Evolutionary conservation across 2,888 invertebrate species (phyloP), one percentile per base, ranked within the genome.

Genomic region (Cylindroiulus punctatus): DNA sequence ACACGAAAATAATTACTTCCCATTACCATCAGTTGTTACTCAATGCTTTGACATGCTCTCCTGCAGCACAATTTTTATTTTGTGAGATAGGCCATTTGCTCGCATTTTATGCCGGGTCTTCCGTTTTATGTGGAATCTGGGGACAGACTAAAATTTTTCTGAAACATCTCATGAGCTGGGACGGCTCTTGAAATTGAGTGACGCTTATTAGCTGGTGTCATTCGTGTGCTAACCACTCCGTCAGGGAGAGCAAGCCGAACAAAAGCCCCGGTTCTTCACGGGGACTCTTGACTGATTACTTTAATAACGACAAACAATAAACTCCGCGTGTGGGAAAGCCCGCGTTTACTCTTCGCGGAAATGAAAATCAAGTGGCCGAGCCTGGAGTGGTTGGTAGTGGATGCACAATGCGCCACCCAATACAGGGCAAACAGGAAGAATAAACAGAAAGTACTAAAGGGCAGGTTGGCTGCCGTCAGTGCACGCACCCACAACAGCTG

Each of bases 281-380:
- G 26, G 10, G 65, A 65, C 26, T 65, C 65, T n/a, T n/a, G 52
- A 12, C 2, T 65, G 65, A 65, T 65, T 26, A 65, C 65, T 65
- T 65, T 26, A 65, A 65, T 65, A 65, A 65, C 65, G 26, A n/a
- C 65, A 65, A 65, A 65, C 65, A 65, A 65, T 65, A 12, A 65
- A 65, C 26, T 65, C 65, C 26, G 65, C 26, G 26, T 65, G 12
- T 26, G 65, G 65, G 65, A 65, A 65, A 26, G 65, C 65, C 65
- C 14, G 65, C 65, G 65, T 65, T 65, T 26, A n/a, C 65, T n/a
- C 26, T 65, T 12, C 65, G 26, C 26, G 65, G 65, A 65, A 65
- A 65, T 65, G 65, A 65, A 65, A 65, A 65, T 26, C 65, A 26
- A 65, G 65, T 65, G n/a, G 65, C 26, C 65, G n/a, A 65, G n/a